Evolutionary conservation across 2,113 vertebrate species (phyloP).

Genomic region (Mugil cephalus): DNA sequence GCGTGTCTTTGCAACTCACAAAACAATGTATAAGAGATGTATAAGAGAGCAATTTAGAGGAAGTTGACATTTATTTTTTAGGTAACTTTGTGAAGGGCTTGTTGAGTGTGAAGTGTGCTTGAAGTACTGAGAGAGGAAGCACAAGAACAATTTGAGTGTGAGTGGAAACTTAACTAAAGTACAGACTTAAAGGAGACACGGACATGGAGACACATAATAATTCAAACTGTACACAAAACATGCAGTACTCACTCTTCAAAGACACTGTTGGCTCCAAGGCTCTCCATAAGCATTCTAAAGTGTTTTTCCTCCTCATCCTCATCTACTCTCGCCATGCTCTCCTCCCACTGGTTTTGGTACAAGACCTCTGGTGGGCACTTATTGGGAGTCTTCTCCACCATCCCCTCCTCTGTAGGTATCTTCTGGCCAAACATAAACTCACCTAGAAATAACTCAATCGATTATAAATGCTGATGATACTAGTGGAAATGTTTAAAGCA

Average conservation of each 20-base stretch:
- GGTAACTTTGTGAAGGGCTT: too few relatives aligned
- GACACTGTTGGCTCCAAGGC: slow-evolving; percentile 87
- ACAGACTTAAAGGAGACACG: neutral
- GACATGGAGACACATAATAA: neutral
- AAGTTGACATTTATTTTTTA: neutral
- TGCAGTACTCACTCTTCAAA: slow-evolving; percentile 90
- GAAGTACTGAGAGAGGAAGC: neutral
- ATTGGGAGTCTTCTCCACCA: slow-evolving; percentile 16
- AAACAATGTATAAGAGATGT: neutral
- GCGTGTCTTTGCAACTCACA: neutral
- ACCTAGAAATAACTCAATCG: slow-evolving; percentile 82
- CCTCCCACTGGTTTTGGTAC: slow-evolving; percentile 78
- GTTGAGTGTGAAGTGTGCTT: too few relatives aligned
- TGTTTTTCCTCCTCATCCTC: slow-evolving; percentile 87
- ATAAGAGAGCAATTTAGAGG: neutral
- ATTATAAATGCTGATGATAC: neutral
- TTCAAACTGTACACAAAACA: neutral
- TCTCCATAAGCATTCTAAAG: slow-evolving; percentile 90
- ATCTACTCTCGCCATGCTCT: slow-evolving; percentile 54
- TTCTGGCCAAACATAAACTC: slow-evolving; percentile 86
- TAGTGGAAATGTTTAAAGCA: neutral
- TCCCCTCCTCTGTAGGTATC: slow-evolving; percentile 51
- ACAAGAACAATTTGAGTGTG: neutral
- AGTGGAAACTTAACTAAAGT: slow-evolving; percentile 8
- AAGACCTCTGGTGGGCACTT: slow-evolving; percentile 74